Base-by-base conservation (phyloP, 2,113 vertebrate species). In the Oreotrochilus melanogaster region DNA sequence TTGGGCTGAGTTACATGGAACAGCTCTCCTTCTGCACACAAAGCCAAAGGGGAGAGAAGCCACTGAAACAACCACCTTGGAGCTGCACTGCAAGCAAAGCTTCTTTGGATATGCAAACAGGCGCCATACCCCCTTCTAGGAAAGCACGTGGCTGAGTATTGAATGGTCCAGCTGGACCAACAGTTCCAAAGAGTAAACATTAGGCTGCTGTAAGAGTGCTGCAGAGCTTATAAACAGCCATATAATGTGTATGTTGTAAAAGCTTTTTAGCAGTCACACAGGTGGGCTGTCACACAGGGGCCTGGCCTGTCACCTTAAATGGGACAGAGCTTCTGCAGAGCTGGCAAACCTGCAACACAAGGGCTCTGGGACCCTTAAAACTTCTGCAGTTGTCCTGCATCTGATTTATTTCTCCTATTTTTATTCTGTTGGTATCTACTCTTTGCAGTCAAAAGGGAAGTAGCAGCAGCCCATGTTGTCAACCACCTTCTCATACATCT, bases 111-210 rank as follows among this genome's bases (percentile, higher is more conserved):
- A 0, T 35, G 25, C 47, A 70, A 94, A 73, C 47, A 58, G 33
- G 39, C 0, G 0, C 28, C 37, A 81, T 43, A 23, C 43, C 31
- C 11, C 0, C 58, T 69, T 39, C 66, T 65, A 31, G 61, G 78
- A 78, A 79, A 48, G 50, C 1, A 0, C 2, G 0, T 42, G 67
- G 45, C 45, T 67, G 11, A 24, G 5, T 16, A 33, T 4, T 15
- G 14, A 51, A 7, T 3, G 45, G 17, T 48, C 64, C 3, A 2
- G n/a, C 42, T 60, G 28, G 61, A 35, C 70, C 80, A 82, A 7
- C 16, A 16, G 33, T 54, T 53, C 58, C 73, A 58, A 0, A 2
- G 2, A 60, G 56, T n/a, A 86, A 80, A 37, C 18, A 73, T 14
- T 60, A n/a, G n/a, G 6, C 33, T 3, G 28, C 7, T 72, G 21